phyloP scores from a whole-genome alignment of 2,888 invertebrate species.

The Lordiphosa andalusiaca region DNA sequence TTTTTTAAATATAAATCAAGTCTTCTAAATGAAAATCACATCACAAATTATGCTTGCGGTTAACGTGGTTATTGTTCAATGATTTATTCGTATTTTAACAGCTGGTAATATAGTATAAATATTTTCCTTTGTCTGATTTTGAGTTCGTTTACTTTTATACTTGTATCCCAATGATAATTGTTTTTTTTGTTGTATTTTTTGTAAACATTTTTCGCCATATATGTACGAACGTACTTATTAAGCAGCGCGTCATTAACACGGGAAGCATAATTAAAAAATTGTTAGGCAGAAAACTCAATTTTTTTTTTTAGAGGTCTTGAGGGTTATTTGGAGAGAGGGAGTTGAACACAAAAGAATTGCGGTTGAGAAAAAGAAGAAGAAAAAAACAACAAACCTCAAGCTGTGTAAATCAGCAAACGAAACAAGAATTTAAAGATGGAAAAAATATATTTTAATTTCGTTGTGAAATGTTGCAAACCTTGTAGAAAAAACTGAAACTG shows the following conservation, averaged over 20 bases:
- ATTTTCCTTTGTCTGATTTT: conserved; percentile 25
- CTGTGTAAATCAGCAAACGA: conserved; percentile 20
- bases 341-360: conserved; percentile 62
- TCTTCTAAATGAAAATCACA: not conserved
- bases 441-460: conserved; percentile 42
- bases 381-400: conserved; percentile 23
- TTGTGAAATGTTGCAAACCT: conserved; percentile 60
- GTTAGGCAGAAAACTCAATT: conserved; percentile 23
- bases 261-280: conserved; percentile 57
- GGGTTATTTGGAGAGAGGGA: conserved; percentile 6
- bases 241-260: conserved; percentile 48
- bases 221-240: conserved; percentile 14
- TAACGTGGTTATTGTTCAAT: conserved; percentile 25
- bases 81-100: conserved; percentile 40
- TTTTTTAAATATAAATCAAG: too few relatives aligned
- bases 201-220: conserved; percentile 41
- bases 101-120: conserved; percentile 34
- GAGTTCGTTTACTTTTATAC: conserved; percentile 54
- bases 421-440: conserved; percentile 39
- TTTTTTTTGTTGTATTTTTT: conserved; percentile 30
- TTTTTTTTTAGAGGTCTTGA: not conserved
- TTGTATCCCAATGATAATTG: conserved; percentile 41
- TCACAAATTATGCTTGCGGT: not conserved
- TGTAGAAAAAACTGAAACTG: conserved; percentile 11
- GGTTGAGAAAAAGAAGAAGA: conserved; percentile 21